Evolutionary conservation across 2,797 vertebrate genomes (phyloP), one percentile per base, ranked within the genome.

Genomic region (Notamacropus eugenii): DNA sequence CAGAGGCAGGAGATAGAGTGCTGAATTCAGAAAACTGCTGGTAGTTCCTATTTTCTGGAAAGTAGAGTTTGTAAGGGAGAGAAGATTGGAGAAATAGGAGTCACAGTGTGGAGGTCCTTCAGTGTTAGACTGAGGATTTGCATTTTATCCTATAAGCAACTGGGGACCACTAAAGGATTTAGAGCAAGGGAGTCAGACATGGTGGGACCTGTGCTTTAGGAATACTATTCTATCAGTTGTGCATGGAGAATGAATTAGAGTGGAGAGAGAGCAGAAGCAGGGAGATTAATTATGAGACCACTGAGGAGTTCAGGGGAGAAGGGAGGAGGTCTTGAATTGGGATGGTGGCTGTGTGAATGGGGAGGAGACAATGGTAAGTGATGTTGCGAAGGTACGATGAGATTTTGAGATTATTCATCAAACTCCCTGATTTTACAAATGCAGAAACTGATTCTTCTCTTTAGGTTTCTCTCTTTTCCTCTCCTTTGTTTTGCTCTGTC

Each of bases 401-500:
- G 40, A 82, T 27, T 46, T 46, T 82, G 22, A 82, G n/a, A 46
- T 46, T 46, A 82, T 82, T 82, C 40, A 82, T 46, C 74, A 46
- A 46, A 82, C 40, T 24, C 74, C 74, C 74, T 82, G 46, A 95
- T 96, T 97, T 98, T 94, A 94, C 56, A 87, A 90, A 82, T 93
- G 94, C 94, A 95, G 92, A 96, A 55, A 50, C 46, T 29, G 55
- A 96, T 82, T 94, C n/a, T 97, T 16, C 24, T 94, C 5, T 91
- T 46, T 92, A 40, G 14, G 90, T 55, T 94, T 91, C 31, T 62
- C 52, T 90, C 94, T 56, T 95, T 95, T 58, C 94, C 92, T 50
- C 92, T 93, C 58, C 40, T 95, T 82, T 54, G 31, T 94, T 95
- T 95, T 93, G 22, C 56, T 74, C 10, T 16, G 54, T 11, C 31